Evolutionary conservation across 2,888 invertebrate genomes (phyloP).

Genomic region (Sarcophaga rosellei): DNA sequence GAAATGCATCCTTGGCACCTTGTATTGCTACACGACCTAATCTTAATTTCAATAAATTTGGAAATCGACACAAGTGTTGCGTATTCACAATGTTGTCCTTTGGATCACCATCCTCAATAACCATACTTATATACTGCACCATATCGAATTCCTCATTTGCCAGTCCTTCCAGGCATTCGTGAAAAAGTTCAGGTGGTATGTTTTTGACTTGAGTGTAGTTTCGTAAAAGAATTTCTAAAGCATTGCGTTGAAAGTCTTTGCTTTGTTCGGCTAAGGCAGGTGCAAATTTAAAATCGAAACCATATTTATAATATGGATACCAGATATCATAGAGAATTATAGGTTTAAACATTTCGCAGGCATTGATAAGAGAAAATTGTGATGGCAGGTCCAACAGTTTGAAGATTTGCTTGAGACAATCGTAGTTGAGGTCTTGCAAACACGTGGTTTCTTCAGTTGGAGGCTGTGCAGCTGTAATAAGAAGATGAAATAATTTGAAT

Average conservation of each 20-base stretch:
- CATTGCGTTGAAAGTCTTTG: constrained; percentile 30
- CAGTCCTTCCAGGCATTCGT: background rate
- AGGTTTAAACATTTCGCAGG: constrained; percentile 7
- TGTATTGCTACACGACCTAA: background rate
- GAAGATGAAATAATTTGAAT: too few species aligned
- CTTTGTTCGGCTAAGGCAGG: background rate
- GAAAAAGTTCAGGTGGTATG: constrained; percentile 12
- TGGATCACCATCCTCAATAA: background rate
- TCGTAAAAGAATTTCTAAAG: constrained; percentile 7
- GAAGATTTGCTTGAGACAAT: constrained; percentile 35
- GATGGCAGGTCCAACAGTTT: constrained; percentile 26
- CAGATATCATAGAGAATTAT: constrained; percentile 42
- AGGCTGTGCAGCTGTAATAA: too few species aligned
- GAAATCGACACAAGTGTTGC: constrained; percentile 18
- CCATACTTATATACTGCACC: too few species aligned
- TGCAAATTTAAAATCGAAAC: constrained; percentile 25
- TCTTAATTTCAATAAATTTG: constrained; percentile 16
- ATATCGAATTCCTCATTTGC: background rate
- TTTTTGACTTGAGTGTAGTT: constrained; percentile 10
- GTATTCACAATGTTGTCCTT: background rate
- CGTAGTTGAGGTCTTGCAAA: constrained; percentile 21
- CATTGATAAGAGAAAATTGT: constrained; percentile 30
- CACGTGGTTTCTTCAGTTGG: too few species aligned
- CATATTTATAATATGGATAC: background rate
- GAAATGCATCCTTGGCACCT: background rate